Base-by-base conservation (phyloP, 92 coral and sea anemone genomes). In the Actinernus sp. region DNA sequence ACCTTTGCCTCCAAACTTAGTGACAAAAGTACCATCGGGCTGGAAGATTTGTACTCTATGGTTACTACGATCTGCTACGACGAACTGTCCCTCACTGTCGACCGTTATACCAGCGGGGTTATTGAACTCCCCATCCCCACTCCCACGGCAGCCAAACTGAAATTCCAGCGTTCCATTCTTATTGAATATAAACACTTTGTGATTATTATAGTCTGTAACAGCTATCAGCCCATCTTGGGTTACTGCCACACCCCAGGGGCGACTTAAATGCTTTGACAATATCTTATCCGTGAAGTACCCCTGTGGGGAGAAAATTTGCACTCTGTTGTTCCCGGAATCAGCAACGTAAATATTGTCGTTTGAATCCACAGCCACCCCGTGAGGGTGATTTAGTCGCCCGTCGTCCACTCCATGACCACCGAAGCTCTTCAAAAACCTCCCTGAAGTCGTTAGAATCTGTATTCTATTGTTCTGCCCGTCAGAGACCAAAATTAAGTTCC, bases 21-120 rank as follows among this genome's bases (percentile, higher is more conserved):
- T 83, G 13, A 84, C 90, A 26, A 77, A 88, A 0, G 79, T 73
- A 18, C 95, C 95, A 31, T 88, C 82, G 9, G 86, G 68, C 40
- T 83, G 90, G 48, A 88, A 88, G 20, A 88, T 88, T 76, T 88
- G 95, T n/a, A 88, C 82, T 20, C 95, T 39, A 52, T 83, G 90
- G 50, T 88, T 88, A 44, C 95, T 88, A 38, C 90, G 82, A 37
- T 88, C 95, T 0, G 95, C 95, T 6, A 88, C 78, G 13, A 83
- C 76, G 8, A 83, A 55, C 49, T 85, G 95, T 0, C 90, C 95
- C 30, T 88, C 87, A 47, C 59, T 69, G 40, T 83, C 95, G n/a
- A 88, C 85, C 23, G 89, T 59, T 34, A 88, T 73, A 0, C 90
- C 95, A 23, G 95, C 95, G 62, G 95, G 95, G 66, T 88, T 88